phyloP scores from a whole-genome alignment of 2,888 invertebrate species.

The Cylindroiulus punctatus region DNA sequence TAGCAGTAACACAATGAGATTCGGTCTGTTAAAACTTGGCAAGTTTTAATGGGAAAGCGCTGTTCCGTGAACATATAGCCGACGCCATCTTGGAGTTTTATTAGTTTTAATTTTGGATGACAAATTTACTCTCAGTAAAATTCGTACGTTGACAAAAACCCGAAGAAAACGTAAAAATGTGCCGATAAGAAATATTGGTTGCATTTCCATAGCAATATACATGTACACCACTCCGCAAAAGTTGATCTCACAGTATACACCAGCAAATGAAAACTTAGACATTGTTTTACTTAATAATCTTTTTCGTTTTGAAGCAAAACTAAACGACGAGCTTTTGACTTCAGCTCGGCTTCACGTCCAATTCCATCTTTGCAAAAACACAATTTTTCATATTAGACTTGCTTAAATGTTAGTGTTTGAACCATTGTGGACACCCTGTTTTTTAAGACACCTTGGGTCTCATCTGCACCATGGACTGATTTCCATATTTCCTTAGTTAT shows the following conservation, averaged over 20 bases:
- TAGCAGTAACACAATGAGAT: constrained; percentile 29
- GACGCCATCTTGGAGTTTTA: constrained; percentile 4
- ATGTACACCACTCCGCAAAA: constrained; percentile 10
- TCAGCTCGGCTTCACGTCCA: no score
- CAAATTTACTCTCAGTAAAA: constrained; percentile 31
- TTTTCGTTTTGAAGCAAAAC: no score
- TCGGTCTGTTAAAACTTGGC: constrained; percentile 23
- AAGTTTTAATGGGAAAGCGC: constrained; percentile 24
- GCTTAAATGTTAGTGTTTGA: no score
- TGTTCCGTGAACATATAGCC: constrained; percentile 20
- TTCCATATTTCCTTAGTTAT: background rate
- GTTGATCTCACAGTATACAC: background rate
- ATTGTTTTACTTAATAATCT: no score
- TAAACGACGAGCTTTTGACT: background rate
- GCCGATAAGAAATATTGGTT: background rate
- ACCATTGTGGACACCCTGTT: no score
- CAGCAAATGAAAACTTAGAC: background rate
- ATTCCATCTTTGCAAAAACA: no score
- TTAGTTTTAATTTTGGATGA: constrained; percentile 23
- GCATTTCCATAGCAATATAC: constrained; percentile 30
- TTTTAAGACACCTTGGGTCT: no score
- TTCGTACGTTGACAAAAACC: background rate
- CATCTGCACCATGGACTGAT: no score
- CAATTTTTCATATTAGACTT: no score
- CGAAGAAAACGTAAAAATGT: background rate